phyloP scores from a whole-genome alignment of 2,888 invertebrate genomes.

The Patella ulyssiponensis region DNA sequence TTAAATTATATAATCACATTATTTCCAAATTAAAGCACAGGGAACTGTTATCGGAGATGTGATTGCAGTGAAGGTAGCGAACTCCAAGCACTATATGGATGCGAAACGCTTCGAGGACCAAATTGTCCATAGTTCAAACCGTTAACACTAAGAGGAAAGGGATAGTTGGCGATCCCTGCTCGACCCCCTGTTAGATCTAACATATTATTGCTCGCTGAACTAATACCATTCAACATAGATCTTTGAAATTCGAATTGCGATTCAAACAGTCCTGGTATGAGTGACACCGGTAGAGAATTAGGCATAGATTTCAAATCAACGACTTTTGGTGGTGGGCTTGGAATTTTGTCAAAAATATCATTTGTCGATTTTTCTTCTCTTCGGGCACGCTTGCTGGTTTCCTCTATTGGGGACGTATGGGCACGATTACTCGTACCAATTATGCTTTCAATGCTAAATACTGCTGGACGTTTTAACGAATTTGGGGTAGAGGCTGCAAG shows the following conservation, averaged over 20 bases:
- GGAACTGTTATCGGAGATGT: neutral
- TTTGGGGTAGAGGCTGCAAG: slow-evolving; percentile 18
- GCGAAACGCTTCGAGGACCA: neutral
- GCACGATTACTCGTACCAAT: slow-evolving; percentile 46
- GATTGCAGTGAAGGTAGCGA: neutral
- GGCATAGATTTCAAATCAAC: slow-evolving; percentile 60
- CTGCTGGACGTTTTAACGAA: slow-evolving; percentile 13
- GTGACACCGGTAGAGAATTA: slow-evolving; percentile 48
- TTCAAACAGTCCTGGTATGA: slow-evolving; percentile 49
- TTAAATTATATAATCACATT: too few relatives aligned
- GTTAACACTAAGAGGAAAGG: slow-evolving; percentile 19
- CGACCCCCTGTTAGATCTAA: slow-evolving; percentile 1
- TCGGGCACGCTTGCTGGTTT: neutral
- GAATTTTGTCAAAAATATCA: slow-evolving; percentile 68
- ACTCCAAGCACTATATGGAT: slow-evolving; percentile 6
- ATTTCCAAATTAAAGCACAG: too few relatives aligned
- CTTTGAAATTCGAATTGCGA: slow-evolving; percentile 32
- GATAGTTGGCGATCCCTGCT: slow-evolving; percentile 9
- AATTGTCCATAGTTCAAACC: slow-evolving; percentile 1
- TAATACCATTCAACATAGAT: slow-evolving; percentile 15
- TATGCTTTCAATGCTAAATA: slow-evolving; percentile 65
- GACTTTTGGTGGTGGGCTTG: slow-evolving; percentile 67
- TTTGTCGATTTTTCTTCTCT: slow-evolving; percentile 39
- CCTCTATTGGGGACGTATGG: neutral
- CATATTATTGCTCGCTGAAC: neutral